Evolutionary conservation across 1,140 invertebrate genomes (phyloP), one percentile per base, ranked within the genome.

Genomic region (Xylocopa sonorina): DNA sequence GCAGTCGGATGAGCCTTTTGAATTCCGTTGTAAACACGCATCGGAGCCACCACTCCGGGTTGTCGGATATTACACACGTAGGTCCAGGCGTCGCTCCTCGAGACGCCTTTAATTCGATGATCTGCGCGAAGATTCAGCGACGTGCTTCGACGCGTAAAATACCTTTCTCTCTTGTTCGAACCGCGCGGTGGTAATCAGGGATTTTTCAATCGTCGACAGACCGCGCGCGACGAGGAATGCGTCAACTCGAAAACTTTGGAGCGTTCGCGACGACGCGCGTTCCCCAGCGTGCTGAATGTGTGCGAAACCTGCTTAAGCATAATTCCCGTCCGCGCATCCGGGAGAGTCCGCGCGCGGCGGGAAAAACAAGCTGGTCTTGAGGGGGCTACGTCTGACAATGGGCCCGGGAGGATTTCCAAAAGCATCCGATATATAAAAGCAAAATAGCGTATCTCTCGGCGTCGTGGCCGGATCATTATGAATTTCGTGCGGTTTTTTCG

Each of bases 401-500:
- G 63, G 18, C 27, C n/a, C 18, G 14, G 43, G 6, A 50, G 6
- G 14, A 55, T 50, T 72, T 41, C 38, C 68, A 51, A 55, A 60
- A 77, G 77, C n/a, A 48, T n/a, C 50, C 18, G n/a, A n/a, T n/a
- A 34, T 50, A 69, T 41, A 67, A 81, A 69, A 80, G 72, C 57
- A 77, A 80, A 72, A 64, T 48, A 58, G 24, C 63, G 58, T 68
- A n/a, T 79, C 80, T 79, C 80, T 80, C 72, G 67, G 79, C 75
- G 69, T 66, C 72, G 48, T 46, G 62, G 58, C 62, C 78, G 88
- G n/a, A 90, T 91, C 89, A 88, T 90, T 90, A 89, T 90, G 87
- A 88, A 91, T 91, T 91, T 89, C 87, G 87, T 88, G 85, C 88
- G 88, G 85, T 87, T 89, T 89, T 87, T 90, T 83, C 76, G 78